phyloP scores from a whole-genome alignment of 2,888 invertebrate species.

The Venustoraphidia nigricollis region DNA sequence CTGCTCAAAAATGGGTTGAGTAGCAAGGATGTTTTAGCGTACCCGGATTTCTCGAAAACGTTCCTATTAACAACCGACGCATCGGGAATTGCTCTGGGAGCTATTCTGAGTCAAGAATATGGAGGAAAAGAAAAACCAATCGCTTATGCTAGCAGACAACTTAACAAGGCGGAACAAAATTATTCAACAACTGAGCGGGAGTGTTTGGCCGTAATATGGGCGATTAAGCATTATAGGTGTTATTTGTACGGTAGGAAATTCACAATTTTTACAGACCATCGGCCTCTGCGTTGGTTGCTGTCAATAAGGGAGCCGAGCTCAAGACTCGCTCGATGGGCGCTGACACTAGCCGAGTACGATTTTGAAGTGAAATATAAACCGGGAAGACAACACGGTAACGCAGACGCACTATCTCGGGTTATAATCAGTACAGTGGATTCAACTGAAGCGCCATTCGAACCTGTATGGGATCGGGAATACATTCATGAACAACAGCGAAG shows the following conservation, averaged over 20 bases:
- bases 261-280: slow-evolving; percentile 4
- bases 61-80: slow-evolving; percentile 11
- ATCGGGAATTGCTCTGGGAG: slow-evolving; percentile 13
- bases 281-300: background rate
- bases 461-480: background rate
- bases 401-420: no score
- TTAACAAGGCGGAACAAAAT: slow-evolving; percentile 10
- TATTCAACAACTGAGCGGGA: slow-evolving; percentile 11
- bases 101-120: slow-evolving; percentile 13
- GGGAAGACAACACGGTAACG: no score
- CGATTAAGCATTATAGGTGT: slow-evolving; percentile 11
- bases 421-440: no score
- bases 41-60: background rate
- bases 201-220: slow-evolving; percentile 11
- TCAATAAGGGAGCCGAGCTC: no score
- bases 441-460: background rate
- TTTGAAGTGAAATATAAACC: no score
- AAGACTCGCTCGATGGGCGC: no score
- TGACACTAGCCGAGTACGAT: no score
- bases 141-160: slow-evolving; percentile 10
- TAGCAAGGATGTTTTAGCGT: background rate
- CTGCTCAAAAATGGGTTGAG: background rate
- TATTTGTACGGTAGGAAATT: slow-evolving; percentile 10
- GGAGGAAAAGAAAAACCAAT: slow-evolving; percentile 10
- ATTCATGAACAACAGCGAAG: background rate